Base-by-base conservation (phyloP, 1,140 invertebrate genomes). In the Neuroterus valhalla region DNA sequence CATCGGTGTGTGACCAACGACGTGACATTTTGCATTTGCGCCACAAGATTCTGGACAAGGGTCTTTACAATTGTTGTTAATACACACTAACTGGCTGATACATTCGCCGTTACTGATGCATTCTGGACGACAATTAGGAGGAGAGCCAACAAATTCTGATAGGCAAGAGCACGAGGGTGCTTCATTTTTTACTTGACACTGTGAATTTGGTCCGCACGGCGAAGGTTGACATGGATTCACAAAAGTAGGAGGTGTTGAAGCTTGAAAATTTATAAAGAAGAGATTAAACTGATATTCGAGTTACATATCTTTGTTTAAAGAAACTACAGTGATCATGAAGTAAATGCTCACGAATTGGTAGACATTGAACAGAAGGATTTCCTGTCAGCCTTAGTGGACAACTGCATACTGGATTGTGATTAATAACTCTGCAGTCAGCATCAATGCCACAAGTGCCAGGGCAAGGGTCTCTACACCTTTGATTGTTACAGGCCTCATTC, bases 381-480 rank as follows among this genome's bases (percentile, higher is more conserved):
- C 92, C 91, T 31, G 87, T 88, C 77, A 83, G 82, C 42, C 82
- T 76, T 66, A 82, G 71, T 1, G 80, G 86, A 75, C 91, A 92
- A 15, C 79, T 79, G 71, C 91, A 92, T 6, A 90, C 82, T 3
- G 91, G 87, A 69, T 86, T 90, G 75, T 91, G 91, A 74, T 88
- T 88, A 8, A 90, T 82, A 1, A 92, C 92, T 81, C 88, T 87
- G 79, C 94, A 95, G 17, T 90, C 82, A 17, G 93, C 86, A 74
- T 91, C 91, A 19, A 91, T 74, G 2, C 93, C 93, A 81, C 93
- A 94, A 42, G 91, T 89, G 76, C 91, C 92, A 11, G 91, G 91
- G 82, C 94, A 95, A 44, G 94, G 94, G 80, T 94, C 92, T 31
- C 87, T 84, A 85, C 94, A 95, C 85, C 92, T 93, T 68, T 92